Percentiles rank a stretch among this genome's conserved stretches.
Conservation (phyloP, 1,140 invertebrate genomes). For the Apis laboriosa region DNA sequence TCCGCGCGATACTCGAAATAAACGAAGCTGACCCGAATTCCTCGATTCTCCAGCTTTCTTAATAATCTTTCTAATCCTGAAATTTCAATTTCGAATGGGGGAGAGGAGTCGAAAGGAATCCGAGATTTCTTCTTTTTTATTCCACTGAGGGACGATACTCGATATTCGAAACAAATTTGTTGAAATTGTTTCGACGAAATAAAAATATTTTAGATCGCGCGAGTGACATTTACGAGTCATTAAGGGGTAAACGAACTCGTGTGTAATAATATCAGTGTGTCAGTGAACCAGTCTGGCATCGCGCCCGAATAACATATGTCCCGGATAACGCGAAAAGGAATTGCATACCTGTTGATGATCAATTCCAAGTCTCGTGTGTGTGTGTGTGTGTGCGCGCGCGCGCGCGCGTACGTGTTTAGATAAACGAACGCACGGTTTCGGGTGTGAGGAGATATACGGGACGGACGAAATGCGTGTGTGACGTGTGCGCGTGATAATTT, state of each 20-base stretch:
- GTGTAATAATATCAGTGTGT: not conserved
- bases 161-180: too few species aligned
- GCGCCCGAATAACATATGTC: not conserved
- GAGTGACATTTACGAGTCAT: too few species aligned
- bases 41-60: not conserved
- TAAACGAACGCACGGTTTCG: constrained; percentile 1
- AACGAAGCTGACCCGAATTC: constrained; percentile 36
- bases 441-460: not conserved
- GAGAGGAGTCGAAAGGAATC: too few species aligned
- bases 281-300: not conserved
- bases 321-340: not conserved
- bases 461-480: not conserved
- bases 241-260: not conserved
- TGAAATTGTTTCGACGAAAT: too few species aligned
- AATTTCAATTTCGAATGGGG: not conserved
- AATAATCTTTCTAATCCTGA: not conserved
- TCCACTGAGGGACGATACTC: too few species aligned
- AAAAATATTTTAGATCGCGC: too few species aligned
- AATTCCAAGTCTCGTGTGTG: not conserved
- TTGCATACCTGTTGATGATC: constrained; percentile 16
- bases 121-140: too few species aligned
- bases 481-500: constrained; percentile 8
- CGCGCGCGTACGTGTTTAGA: not conserved
- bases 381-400: too few species aligned
- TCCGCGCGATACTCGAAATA: constrained; percentile 30